Conservation (phyloP, 2,113 vertebrate genomes). For the Oncorhynchus keta region DNA sequence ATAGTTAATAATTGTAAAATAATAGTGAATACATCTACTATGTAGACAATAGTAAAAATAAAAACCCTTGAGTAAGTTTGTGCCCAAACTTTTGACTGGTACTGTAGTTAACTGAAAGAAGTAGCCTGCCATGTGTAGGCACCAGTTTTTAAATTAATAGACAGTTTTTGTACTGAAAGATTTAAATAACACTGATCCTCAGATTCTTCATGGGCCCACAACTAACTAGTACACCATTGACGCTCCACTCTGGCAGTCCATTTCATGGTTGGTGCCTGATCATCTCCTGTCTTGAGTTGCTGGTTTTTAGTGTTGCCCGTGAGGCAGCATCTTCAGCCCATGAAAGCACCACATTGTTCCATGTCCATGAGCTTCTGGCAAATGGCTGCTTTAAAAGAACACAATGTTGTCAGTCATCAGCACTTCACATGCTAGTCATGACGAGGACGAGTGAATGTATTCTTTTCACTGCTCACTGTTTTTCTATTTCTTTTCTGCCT, state of each 20-base stretch:
- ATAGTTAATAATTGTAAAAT: no score
- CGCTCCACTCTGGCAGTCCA: not conserved
- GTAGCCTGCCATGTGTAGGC: not conserved
- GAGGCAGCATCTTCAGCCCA: constrained; percentile 7
- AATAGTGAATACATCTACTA: no score
- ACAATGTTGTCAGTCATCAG: constrained; percentile 38
- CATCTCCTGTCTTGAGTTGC: not conserved
- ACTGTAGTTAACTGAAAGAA: not conserved
- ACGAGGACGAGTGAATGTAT: constrained; percentile 24
- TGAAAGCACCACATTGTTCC: constrained; percentile 55
- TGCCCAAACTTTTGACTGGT: no score
- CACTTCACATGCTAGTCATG: constrained; percentile 59
- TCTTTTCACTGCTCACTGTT: constrained; percentile 1
- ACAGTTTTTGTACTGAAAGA: not conserved
- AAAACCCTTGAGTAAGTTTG: no score
- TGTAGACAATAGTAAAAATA: no score
- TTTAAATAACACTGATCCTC: not conserved
- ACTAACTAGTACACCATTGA: not conserved
- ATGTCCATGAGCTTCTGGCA: constrained; percentile 19
- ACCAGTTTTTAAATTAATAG: not conserved
- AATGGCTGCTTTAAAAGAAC: constrained; percentile 17
- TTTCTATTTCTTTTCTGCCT: not conserved
- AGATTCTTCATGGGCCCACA: not conserved
- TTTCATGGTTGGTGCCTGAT: not conserved
- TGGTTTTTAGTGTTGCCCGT: constrained; percentile 9